These are phyloP conservation scores for Leptopilina drosophilae DNA, from an alignment of 2,888 invertebrate genomes.

Conservation along the genomic window DNA sequence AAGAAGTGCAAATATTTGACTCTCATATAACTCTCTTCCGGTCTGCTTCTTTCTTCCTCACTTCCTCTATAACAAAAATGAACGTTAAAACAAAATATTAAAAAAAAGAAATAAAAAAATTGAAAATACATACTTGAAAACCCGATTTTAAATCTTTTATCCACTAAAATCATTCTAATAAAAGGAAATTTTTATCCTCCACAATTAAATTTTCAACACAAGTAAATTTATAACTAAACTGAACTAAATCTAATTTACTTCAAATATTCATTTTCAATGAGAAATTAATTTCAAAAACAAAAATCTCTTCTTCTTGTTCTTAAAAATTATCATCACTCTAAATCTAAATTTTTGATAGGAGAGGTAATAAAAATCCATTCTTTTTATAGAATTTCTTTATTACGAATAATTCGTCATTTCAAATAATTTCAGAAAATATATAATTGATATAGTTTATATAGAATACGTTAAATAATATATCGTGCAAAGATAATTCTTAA, in stretches of 20 bases:
- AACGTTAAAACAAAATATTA: neutral
- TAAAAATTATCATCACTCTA: too few species aligned
- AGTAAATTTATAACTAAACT: too few species aligned
- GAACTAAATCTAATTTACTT: too few species aligned
- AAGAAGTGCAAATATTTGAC: slow-evolving; percentile 35
- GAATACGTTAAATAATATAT: slow-evolving; percentile 26
- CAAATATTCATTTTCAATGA: too few species aligned
- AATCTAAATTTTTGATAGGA: too few species aligned
- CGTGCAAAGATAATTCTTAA: neutral
- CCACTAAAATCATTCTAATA: too few species aligned
- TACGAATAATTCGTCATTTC: neutral
- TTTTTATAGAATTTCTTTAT: neutral
- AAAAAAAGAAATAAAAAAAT: neutral
- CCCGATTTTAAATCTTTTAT: too few species aligned
- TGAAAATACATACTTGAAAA: neutral
- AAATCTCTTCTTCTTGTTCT: too few species aligned
- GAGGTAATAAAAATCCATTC: neutral
- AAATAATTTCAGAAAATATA: slow-evolving; percentile 9
- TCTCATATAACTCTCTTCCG: slow-evolving; percentile 25
- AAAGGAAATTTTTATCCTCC: too few species aligned
- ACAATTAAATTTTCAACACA: too few species aligned
- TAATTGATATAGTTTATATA: neutral
- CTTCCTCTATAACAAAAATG: slow-evolving; percentile 13
- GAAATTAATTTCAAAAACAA: too few species aligned
- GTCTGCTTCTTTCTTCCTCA: slow-evolving; percentile 37